Conservation (phyloP, 2,113 vertebrate species). For the Ptychochromis oligacanthus region DNA sequence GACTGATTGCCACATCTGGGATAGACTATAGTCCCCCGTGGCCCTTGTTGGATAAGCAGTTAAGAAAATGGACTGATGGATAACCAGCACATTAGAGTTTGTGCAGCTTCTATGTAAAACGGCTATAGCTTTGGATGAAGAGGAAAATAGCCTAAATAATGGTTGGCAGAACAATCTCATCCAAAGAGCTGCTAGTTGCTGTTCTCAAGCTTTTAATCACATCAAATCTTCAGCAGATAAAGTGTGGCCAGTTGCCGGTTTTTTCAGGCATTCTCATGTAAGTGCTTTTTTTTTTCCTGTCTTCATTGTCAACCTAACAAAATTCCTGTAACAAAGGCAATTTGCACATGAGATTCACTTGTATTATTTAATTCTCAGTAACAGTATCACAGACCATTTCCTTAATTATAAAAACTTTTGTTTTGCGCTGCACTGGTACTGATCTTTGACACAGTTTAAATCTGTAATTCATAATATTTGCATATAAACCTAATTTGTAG, state of each 20-base stretch:
- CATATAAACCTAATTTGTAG: conserved; percentile 25
- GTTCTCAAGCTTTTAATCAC: background rate
- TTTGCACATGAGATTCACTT: background rate
- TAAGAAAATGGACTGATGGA: background rate
- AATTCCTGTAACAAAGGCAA: background rate
- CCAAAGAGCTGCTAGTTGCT: background rate
- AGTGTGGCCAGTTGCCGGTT: background rate
- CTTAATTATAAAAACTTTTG: conserved; percentile 8
- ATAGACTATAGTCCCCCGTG: background rate
- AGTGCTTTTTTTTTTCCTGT: background rate
- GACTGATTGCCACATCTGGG: background rate
- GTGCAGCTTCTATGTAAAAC: background rate
- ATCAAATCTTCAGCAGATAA: background rate
- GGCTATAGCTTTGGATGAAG: background rate
- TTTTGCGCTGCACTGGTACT: background rate
- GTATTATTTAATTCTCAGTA: background rate
- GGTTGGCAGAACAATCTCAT: background rate
- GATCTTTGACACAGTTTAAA: conserved; percentile 24
- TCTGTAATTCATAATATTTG: conserved; percentile 20
- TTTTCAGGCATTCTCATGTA: background rate
- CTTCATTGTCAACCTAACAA: background rate
- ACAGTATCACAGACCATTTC: background rate
- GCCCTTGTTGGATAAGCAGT: background rate
- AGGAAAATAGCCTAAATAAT: background rate
- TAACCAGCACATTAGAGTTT: background rate